A percentile compares a stretch with the other conserved stretches of the same genome.
These are phyloP conservation scores for Leptopilina syphax DNA, from an alignment of 2,888 invertebrate genomes.

Conservation along the genomic window DNA sequence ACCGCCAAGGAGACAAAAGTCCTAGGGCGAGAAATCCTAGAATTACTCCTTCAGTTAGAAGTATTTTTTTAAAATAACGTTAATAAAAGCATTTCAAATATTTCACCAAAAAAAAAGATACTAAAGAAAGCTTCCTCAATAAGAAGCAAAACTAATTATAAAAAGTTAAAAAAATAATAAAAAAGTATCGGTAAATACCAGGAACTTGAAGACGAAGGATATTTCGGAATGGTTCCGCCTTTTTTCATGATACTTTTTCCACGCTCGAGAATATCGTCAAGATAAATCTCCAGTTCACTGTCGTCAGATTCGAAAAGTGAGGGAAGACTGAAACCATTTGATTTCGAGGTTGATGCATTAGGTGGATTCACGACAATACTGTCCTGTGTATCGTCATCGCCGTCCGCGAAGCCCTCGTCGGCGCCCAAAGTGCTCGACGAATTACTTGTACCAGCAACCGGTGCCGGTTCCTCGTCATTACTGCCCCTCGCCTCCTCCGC, in stretches of 20 bases:
- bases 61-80: neutral
- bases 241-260: slow-evolving; percentile 81
- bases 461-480: slow-evolving; percentile 64
- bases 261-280: slow-evolving; percentile 83
- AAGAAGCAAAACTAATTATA: no score
- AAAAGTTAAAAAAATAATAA: neutral
- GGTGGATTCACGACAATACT: slow-evolving; percentile 63
- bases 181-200: slow-evolving; percentile 60
- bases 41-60: no score
- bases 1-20: slow-evolving; percentile 82
- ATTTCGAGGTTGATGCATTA: slow-evolving; percentile 71
- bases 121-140: neutral
- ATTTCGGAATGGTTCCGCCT: slow-evolving; percentile 74
- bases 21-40: slow-evolving; percentile 70
- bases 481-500: slow-evolving; percentile 65
- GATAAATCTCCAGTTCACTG: slow-evolving; percentile 88
- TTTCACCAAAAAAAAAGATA: neutral
- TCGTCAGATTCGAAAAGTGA: slow-evolving; percentile 89
- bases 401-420: slow-evolving; percentile 70
- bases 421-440: slow-evolving; percentile 63
- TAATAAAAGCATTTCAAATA: slow-evolving; percentile 32
- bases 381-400: slow-evolving; percentile 73
- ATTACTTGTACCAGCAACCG: slow-evolving; percentile 66
- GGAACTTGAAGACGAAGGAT: slow-evolving; percentile 67
- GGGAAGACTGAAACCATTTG: slow-evolving; percentile 79